These are phyloP conservation scores for Lasioglossum villosulum DNA, from an alignment of 2,888 invertebrate genomes.

Conservation along the genomic window DNA sequence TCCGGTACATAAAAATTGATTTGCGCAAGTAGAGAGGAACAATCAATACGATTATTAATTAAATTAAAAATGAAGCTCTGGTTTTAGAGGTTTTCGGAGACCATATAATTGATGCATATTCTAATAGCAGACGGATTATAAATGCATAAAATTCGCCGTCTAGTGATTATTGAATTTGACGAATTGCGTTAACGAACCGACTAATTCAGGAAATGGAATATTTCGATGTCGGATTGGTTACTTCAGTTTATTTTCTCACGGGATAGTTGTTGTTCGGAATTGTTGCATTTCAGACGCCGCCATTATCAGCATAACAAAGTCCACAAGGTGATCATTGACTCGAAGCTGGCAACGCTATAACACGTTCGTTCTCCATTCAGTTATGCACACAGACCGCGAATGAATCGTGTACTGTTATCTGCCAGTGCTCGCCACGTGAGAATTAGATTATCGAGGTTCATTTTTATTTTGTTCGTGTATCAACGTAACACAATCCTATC, in stretches of 20 bases:
- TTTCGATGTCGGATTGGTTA: neutral
- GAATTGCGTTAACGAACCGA: too few relatives aligned
- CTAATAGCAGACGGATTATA: too few relatives aligned
- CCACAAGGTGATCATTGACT: conserved; percentile 3
- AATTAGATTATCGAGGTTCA: neutral
- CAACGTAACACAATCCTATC: neutral
- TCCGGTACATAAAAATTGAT: too few relatives aligned
- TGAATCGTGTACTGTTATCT: neutral
- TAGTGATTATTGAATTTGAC: too few relatives aligned
- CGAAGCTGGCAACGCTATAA: neutral
- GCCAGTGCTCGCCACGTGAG: neutral
- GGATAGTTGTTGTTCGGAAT: neutral
- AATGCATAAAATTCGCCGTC: too few relatives aligned
- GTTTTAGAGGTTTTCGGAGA: too few relatives aligned
- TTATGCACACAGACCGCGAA: neutral
- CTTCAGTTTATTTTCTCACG: neutral
- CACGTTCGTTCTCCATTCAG: neutral
- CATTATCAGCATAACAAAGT: neutral
- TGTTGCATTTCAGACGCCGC: neutral
- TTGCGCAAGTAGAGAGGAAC: too few relatives aligned
- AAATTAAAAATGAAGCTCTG: too few relatives aligned
- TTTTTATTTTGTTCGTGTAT: neutral
- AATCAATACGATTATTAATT: too few relatives aligned
- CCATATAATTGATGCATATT: too few relatives aligned
- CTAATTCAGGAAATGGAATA: too few relatives aligned